Evolutionary conservation across 2,113 vertebrate genomes (phyloP), one percentile per base, ranked within the genome.

Genomic region (Phaethon lepturus): DNA sequence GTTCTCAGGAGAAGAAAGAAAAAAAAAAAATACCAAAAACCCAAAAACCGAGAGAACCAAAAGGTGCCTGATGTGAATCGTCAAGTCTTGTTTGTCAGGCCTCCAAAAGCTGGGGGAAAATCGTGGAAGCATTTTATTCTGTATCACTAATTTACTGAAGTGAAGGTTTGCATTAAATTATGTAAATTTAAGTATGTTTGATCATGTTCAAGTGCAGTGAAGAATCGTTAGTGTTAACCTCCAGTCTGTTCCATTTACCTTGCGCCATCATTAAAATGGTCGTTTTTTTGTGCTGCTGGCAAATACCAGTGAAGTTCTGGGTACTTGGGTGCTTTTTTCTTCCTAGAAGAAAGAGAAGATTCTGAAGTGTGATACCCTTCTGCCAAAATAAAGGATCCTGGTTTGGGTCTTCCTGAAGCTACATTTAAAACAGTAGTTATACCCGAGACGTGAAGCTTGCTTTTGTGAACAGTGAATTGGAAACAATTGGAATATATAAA

Each of bases 241-340:
- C 19, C 40, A n/a, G 10, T 7, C 20, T 66, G 33, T 55, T 40
- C 38, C 9, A 5, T 60, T 53, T 72, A 7, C 23, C 25, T 20
- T 49, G 35, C 2, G 1, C 42, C 33, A 5, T 38, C 7, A 1
- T n/a, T n/a, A n/a, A n/a, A n/a, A n/a, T n/a, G n/a, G 33, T 15
- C 15, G 45, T 45, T 0, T n/a, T 42, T 60, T 55, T 35, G 26
- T 79, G 31, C 45, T 45, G 49, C 33, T 86, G 59, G 31, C 10
- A 86, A 29, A 33, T 47, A 56, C 0, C 40, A 50, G 1, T 40
- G 24, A 74, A 86, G 28, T 77, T 7, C 49, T 47, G 45, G 8
- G 10, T 77, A 17, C 35, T 28, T 59, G 53, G 29, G 12, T 71
- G 44, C 9, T 52, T 42, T 59, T 31, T 64, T 31, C 17, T 40